Conservation (phyloP, 2,888 invertebrate species). For the Andrena flavipes region DNA sequence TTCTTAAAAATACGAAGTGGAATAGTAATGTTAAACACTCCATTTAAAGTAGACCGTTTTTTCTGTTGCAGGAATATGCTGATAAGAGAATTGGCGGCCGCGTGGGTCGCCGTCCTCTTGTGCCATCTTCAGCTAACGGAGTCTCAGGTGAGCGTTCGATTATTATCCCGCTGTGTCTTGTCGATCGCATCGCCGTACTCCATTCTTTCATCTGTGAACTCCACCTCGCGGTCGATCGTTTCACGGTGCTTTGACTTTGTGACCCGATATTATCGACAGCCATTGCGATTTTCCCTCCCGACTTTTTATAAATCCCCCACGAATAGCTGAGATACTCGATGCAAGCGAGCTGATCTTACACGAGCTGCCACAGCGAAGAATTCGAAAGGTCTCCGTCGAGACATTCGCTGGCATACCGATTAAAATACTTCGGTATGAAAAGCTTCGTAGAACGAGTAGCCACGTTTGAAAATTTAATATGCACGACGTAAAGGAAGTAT, state of each 20-base stretch:
- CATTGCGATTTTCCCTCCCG: not conserved
- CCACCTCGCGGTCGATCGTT: not conserved
- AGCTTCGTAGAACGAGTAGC: too few species aligned
- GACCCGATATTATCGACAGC: conserved; percentile 4
- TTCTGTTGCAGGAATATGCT: conserved; percentile 90
- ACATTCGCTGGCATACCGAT: too few species aligned
- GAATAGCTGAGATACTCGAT: too few species aligned
- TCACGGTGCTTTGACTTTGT: conserved; percentile 13
- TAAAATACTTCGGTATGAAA: too few species aligned
- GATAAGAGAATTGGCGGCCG: conserved; percentile 90
- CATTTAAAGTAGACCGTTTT: conserved; percentile 41
- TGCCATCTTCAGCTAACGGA: conserved; percentile 86
- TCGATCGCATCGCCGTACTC: conserved; percentile 24
- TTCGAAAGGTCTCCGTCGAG: too few species aligned
- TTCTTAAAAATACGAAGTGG: not conserved
- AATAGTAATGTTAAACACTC: not conserved
- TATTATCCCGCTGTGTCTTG: conserved; percentile 23
- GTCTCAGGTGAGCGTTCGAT: conserved; percentile 87
- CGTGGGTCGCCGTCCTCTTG: conserved; percentile 89
- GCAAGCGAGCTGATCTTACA: too few species aligned
- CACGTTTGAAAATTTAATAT: too few species aligned
- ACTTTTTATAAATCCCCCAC: not conserved
- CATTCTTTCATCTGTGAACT: conserved; percentile 15
- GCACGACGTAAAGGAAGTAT: too few species aligned
- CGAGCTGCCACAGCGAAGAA: too few species aligned